phyloP scores from a whole-genome alignment of 1,140 invertebrate genomes.

The Scaptomyza montana region DNA sequence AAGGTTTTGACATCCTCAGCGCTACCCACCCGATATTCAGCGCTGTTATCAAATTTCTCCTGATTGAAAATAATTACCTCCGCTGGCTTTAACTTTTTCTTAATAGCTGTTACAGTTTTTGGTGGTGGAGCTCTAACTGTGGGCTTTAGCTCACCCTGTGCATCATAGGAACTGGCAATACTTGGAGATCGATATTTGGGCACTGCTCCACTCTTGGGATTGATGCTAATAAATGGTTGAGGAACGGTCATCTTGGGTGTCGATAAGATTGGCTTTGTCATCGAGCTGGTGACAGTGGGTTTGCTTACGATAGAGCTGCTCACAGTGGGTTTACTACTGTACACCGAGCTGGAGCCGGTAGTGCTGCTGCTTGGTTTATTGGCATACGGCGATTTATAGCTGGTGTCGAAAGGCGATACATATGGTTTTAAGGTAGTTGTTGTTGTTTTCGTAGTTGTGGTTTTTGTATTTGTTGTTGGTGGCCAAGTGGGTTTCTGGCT shows the following conservation, averaged over 20 bases:
- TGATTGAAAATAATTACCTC: slow-evolving; percentile 73
- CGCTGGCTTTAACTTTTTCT: slow-evolving; percentile 65
- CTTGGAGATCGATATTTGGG: slow-evolving; percentile 14
- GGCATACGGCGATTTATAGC: slow-evolving; percentile 43
- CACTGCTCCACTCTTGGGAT: slow-evolving; percentile 10
- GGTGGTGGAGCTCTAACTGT: not conserved
- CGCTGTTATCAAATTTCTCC: slow-evolving; percentile 62
- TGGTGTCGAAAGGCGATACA: slow-evolving; percentile 45
- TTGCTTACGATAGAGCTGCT: slow-evolving; percentile 11
- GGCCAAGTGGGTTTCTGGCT: slow-evolving; percentile 28
- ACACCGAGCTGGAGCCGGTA: not conserved
- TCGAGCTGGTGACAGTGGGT: not conserved
- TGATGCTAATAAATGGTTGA: slow-evolving; percentile 38
- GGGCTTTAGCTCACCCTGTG: slow-evolving; percentile 4
- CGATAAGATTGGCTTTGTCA: not conserved
- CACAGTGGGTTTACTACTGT: slow-evolving; percentile 2
- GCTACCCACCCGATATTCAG: slow-evolving; percentile 64
- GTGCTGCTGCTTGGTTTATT: slow-evolving; percentile 4
- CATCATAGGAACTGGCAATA: slow-evolving; percentile 23
- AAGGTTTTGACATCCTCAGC: slow-evolving; percentile 64
- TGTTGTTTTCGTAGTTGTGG: slow-evolving; percentile 19
- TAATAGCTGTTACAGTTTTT: not conserved
- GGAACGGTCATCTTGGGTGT: not conserved
- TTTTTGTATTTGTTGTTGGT: slow-evolving; percentile 23
- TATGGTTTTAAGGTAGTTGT: slow-evolving; percentile 18